Evolutionary conservation across 2,888 invertebrate species (phyloP), one percentile per base, ranked within the genome.

Genomic region (Ceramica pisi): DNA sequence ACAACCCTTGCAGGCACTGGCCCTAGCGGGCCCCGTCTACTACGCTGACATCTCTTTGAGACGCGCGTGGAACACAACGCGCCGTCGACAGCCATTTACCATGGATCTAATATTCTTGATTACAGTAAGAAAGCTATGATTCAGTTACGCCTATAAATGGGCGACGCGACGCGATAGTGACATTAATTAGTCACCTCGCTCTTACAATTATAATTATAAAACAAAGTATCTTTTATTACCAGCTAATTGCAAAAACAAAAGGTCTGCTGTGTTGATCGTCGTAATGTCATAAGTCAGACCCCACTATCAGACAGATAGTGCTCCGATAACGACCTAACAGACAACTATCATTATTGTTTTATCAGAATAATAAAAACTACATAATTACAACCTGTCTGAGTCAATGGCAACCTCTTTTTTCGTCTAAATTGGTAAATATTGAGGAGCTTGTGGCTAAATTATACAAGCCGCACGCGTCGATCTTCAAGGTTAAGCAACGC

Each of bases 271-370:
- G 9, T 59, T 57, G 46, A 55, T 77, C 38, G 26, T n/a, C 56
- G n/a, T 38, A 6, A 55, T 80, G 80, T 80, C 67, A 77, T 31
- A 68, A 60, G 75, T 80, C 80, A 75, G 67, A 80, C 59, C 63
- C 10, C 63, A 51, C 63, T 75, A 75, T 80, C 67, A 10, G 21
- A 2, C 62, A 44, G 67, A 80, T 63, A 75, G 38, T 50, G 19
- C 21, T 55, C 23, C 41, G 80, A 77, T 67, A 80, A 75, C 48
- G 16, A 19, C 46, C 53, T 59, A 50, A 46, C 38, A 63, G 59
- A 74, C 62, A 55, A 55, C 31, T 63, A 62, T 44, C 23, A 12
- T 60, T 63, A 16, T 64, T 72, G 44, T 72, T 60, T 46, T 55
- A 75, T 48, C 46, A 8, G 46, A 31, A 23, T 46, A 57, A 66